phyloP scores from a whole-genome alignment of 2,113 vertebrate genomes.

The Podiceps cristatus region DNA sequence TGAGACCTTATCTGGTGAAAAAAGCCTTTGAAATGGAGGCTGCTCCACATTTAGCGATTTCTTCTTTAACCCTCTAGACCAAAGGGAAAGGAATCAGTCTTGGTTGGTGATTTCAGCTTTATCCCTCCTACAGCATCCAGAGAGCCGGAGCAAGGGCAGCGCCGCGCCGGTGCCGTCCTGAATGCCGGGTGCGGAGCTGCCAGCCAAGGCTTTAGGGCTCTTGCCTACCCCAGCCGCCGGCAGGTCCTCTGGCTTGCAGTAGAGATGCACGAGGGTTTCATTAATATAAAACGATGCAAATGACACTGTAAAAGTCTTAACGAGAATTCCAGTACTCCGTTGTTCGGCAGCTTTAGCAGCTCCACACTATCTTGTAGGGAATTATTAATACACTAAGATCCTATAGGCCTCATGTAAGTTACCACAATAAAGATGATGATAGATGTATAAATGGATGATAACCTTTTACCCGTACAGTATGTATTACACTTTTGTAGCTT shows the following conservation, averaged over 20 bases:
- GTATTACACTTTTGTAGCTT: conserved; percentile 75
- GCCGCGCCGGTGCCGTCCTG: accelerated
- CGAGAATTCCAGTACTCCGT: neutral
- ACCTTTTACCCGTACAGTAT: conserved; percentile 62
- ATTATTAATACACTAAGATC: conserved; percentile 61
- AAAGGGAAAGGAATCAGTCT: neutral
- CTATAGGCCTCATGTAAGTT: conserved; percentile 53
- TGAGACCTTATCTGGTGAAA: neutral
- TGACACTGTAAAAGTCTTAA: conserved; percentile 39
- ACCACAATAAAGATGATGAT: conserved; percentile 38
- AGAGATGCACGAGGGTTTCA: conserved; percentile 60
- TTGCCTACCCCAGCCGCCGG: neutral
- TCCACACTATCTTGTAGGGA: conserved; percentile 42
- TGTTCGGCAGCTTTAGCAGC: conserved; percentile 52
- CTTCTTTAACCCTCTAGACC: neutral
- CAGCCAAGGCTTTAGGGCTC: neutral
- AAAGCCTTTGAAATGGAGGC: neutral
- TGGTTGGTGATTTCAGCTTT: neutral
- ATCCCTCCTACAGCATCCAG: neutral
- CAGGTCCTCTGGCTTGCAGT: neutral
- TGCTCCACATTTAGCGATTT: neutral
- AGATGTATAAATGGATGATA: conserved; percentile 71
- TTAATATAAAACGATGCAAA: conserved; percentile 15
- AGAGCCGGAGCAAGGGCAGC: neutral
- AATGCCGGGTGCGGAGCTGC: neutral